Conservation (phyloP, 1,140 invertebrate genomes). For the Leucophenga varia region DNA sequence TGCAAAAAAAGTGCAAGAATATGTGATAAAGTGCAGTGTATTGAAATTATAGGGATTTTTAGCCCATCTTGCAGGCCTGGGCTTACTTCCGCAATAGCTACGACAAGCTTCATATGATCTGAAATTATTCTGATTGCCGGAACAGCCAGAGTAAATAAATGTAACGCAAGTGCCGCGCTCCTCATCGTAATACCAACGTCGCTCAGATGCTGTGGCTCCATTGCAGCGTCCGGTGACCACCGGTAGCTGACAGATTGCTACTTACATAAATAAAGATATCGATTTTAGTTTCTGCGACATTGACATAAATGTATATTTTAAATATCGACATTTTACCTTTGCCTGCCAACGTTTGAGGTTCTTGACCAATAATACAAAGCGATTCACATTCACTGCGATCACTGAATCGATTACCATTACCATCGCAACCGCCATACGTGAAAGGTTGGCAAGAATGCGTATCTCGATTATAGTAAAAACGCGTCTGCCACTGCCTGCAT, state of each 20-base stretch:
- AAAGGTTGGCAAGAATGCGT: conserved; percentile 68
- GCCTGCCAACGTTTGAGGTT: conserved; percentile 23
- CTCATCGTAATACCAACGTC: conserved; percentile 81
- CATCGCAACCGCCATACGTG: conserved; percentile 80
- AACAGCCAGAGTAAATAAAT: conserved; percentile 79
- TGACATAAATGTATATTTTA: no score
- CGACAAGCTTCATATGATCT: conserved; percentile 70
- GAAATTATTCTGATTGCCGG: conserved; percentile 81
- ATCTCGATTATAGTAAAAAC: conserved; percentile 68
- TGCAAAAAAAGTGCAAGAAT: conserved; percentile 7
- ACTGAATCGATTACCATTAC: conserved; percentile 82
- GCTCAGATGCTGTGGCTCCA: conserved; percentile 59
- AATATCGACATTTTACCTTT: conserved; percentile 45
- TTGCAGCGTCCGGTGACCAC: conserved; percentile 73
- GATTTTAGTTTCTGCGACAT: no score
- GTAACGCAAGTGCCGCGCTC: conserved; percentile 69
- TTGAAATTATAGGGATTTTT: no score
- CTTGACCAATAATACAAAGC: conserved; percentile 59
- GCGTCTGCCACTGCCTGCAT: conserved; percentile 65
- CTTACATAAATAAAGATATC: conserved; percentile 30
- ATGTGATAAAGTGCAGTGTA: no score
- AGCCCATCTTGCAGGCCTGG: conserved; percentile 10
- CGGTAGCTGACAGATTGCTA: conserved; percentile 67
- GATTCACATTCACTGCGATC: conserved; percentile 69
- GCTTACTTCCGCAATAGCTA: conserved; percentile 62